These are phyloP conservation scores for Myrmecobius fasciatus DNA, from an alignment of 2,113 vertebrate species.

Conservation along the genomic window DNA sequence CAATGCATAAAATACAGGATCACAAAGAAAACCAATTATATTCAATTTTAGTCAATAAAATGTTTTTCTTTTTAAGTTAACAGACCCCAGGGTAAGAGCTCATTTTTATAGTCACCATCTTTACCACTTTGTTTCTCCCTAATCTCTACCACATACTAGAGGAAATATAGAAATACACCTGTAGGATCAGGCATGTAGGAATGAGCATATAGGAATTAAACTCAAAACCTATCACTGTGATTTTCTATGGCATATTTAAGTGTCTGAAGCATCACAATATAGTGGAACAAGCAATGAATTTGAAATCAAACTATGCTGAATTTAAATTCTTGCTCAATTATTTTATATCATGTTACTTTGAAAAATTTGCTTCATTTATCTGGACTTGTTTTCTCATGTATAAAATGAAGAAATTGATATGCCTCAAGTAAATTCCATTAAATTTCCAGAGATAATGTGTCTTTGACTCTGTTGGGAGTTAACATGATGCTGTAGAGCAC, in stretches of 20 bases:
- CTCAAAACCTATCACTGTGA: rapidly evolving
- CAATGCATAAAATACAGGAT: neutral
- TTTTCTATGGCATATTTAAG: rapidly evolving
- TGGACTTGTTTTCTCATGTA: neutral
- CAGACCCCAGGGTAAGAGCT: neutral
- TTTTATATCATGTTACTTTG: neutral
- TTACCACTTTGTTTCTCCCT: neutral
- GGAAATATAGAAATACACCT: neutral
- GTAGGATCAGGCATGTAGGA: neutral
- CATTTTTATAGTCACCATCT: neutral
- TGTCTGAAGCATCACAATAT: neutral
- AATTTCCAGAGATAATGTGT: neutral
- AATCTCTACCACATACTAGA: neutral
- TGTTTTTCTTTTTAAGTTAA: neutral
- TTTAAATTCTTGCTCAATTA: neutral
- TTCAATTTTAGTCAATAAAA: neutral
- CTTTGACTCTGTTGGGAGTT: neutral
- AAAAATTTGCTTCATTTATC: neutral
- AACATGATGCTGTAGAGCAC: neutral
- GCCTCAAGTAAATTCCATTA: neutral
- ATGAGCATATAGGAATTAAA: neutral
- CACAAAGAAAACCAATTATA: neutral
- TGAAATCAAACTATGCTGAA: neutral
- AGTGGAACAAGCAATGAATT: neutral
- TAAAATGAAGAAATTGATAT: neutral